Percentiles rank a stretch among this genome's conserved stretches.
These are phyloP conservation scores for Ormyrus labotus DNA, from an alignment of 2,888 invertebrate genomes.

Conservation along the genomic window DNA sequence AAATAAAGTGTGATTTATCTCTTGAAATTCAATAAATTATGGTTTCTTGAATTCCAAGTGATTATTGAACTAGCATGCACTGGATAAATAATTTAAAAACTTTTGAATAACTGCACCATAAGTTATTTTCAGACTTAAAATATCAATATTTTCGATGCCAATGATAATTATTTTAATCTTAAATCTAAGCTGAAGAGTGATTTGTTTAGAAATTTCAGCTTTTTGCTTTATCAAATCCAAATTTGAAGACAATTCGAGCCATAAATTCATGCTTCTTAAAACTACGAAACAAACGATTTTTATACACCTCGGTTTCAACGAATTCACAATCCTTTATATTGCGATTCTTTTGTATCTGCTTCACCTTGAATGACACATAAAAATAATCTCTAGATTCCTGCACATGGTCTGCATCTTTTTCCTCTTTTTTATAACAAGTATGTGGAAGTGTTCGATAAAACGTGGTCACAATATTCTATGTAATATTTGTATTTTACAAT, in stretches of 20 bases:
- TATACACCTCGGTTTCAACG: slow-evolving; percentile 64
- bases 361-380: slow-evolving; percentile 50
- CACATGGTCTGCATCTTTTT: slow-evolving; percentile 31
- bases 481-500: slow-evolving; percentile 51
- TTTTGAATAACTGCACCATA: too few relatives aligned
- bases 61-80: too few relatives aligned
- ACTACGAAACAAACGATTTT: slow-evolving; percentile 67
- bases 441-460: slow-evolving; percentile 56
- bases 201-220: slow-evolving; percentile 20
- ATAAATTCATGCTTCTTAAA: slow-evolving; percentile 59
- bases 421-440: slow-evolving; percentile 51
- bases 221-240: slow-evolving; percentile 29
- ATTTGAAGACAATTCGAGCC: slow-evolving; percentile 32
- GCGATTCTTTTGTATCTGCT: slow-evolving; percentile 34
- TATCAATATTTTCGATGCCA: too few relatives aligned
- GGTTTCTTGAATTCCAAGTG: too few relatives aligned
- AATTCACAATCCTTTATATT: slow-evolving; percentile 39
- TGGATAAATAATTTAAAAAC: too few relatives aligned
- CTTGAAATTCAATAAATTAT: too few relatives aligned
- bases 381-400: slow-evolving; percentile 54
- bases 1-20: slow-evolving; percentile 12
- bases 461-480: slow-evolving; percentile 40
- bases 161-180: slow-evolving; percentile 6
- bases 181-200: background rate
- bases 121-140: too few relatives aligned